These are phyloP conservation scores for Cotesia chilonis DNA, from an alignment of 1,140 invertebrate genomes.

Conservation along the genomic window DNA sequence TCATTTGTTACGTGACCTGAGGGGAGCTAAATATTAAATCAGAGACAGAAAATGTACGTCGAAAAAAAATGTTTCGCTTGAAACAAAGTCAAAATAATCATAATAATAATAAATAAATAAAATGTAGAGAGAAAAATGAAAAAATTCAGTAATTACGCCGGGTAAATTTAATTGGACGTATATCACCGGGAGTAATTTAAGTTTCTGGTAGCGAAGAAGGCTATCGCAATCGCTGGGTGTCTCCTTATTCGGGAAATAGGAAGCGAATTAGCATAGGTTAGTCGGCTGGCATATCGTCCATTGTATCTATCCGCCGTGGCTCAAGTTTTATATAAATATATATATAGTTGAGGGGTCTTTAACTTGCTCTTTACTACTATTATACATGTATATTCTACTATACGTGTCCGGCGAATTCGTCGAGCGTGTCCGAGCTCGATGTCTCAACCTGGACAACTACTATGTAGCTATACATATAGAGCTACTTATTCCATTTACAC, in stretches of 20 bases:
- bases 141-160: too few relatives aligned
- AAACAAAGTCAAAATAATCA: too few relatives aligned
- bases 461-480: too few relatives aligned
- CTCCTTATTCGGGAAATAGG: constrained; percentile 44
- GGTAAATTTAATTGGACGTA: constrained; percentile 27
- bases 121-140: constrained; percentile 10
- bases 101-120: neutral
- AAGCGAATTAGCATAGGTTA: constrained; percentile 53
- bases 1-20: constrained; percentile 30
- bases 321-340: too few relatives aligned
- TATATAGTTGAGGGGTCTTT: constrained; percentile 43
- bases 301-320: constrained; percentile 24
- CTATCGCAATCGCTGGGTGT: constrained; percentile 8
- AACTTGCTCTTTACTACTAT: neutral
- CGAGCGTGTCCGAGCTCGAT: constrained; percentile 50
- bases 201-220: constrained; percentile 18
- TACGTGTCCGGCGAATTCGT: constrained; percentile 46
- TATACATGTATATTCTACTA: constrained; percentile 23
- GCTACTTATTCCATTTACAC: constrained; percentile 8
- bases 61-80: too few relatives aligned
- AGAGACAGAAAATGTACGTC: neutral
- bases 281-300: constrained; percentile 29
- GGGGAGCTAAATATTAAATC: constrained; percentile 6
- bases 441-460: constrained; percentile 48
- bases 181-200: neutral